Conservation (phyloP, 2,888 invertebrate species). For the Tryphoninae sp. region DNA sequence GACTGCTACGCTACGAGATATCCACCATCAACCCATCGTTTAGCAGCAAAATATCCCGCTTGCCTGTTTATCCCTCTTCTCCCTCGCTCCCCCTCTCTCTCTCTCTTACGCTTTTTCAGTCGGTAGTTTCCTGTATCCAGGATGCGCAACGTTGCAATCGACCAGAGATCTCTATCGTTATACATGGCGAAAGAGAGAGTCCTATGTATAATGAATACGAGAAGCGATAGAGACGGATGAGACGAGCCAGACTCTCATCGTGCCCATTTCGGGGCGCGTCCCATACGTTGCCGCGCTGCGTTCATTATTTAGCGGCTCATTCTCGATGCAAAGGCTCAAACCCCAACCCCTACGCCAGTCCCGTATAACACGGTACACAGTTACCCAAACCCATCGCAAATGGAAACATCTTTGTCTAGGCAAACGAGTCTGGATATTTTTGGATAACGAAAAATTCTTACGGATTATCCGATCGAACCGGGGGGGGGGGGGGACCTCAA, state of each 20-base stretch:
- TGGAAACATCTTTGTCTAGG: too few species aligned
- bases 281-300: not conserved
- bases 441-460: too few species aligned
- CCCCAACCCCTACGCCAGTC: not conserved
- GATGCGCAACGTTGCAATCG: constrained; percentile 26
- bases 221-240: constrained; percentile 48
- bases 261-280: constrained; percentile 1
- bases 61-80: constrained; percentile 59
- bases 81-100: not conserved
- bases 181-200: not conserved
- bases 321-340: constrained; percentile 42
- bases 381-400: too few species aligned
- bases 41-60: constrained; percentile 53
- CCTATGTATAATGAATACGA: constrained; percentile 22
- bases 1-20: constrained; percentile 62
- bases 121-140: constrained; percentile 55
- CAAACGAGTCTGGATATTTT: too few species aligned
- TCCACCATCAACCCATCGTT: constrained; percentile 24
- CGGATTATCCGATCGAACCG: too few species aligned
- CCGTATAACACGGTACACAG: too few species aligned
- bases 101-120: constrained; percentile 34
- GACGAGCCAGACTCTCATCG: constrained; percentile 32
- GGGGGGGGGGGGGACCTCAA: too few species aligned
- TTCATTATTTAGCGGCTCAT: constrained; percentile 39
- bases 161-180: not conserved